A percentile compares a stretch with the other conserved stretches of the same genome.
Conservation (phyloP, 1,140 invertebrate species). For the Sarcophaga peregrina region DNA sequence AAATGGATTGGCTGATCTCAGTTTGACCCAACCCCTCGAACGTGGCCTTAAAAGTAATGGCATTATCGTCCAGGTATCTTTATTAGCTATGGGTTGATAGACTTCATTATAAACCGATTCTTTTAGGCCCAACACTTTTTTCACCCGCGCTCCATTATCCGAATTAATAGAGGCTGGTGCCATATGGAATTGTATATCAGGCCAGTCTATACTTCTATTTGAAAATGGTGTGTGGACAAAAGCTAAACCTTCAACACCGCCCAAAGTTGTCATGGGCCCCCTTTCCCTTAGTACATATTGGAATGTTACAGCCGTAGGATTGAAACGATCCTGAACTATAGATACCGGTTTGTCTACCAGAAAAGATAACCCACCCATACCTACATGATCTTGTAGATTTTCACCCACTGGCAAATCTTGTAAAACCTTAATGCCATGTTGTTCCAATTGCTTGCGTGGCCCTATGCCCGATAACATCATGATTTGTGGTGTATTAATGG, state of each 20-base stretch:
- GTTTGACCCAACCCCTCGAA: constrained; percentile 80
- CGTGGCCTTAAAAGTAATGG: constrained; percentile 82
- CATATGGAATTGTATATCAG: constrained; percentile 90
- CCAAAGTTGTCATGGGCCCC: constrained; percentile 86
- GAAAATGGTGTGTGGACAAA: constrained; percentile 87
- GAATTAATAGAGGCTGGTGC: constrained; percentile 86
- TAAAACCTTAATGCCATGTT: constrained; percentile 77
- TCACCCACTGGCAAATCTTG: constrained; percentile 80
- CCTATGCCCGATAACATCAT: constrained; percentile 91
- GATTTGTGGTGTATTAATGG: constrained; percentile 83
- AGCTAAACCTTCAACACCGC: constrained; percentile 85
- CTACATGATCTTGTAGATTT: constrained; percentile 86
- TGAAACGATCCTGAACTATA: constrained; percentile 79
- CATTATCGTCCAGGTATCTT: constrained; percentile 86
- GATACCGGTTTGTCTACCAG: constrained; percentile 80
- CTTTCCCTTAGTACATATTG: constrained; percentile 80
- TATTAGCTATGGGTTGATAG: constrained; percentile 79
- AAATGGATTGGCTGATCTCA: constrained; percentile 83
- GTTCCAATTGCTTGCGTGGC: constrained; percentile 77
- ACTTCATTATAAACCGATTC: constrained; percentile 83
- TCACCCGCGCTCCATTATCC: constrained; percentile 78
- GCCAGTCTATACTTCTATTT: constrained; percentile 77
- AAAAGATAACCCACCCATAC: constrained; percentile 84
- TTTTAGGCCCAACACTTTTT: constrained; percentile 84
- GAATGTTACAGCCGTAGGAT: constrained; percentile 80